Percentiles rank a stretch among this genome's conserved stretches.
These are phyloP conservation scores for Pogonocichla stellata DNA, from an alignment of 2,113 vertebrate species.

Conservation along the genomic window DNA sequence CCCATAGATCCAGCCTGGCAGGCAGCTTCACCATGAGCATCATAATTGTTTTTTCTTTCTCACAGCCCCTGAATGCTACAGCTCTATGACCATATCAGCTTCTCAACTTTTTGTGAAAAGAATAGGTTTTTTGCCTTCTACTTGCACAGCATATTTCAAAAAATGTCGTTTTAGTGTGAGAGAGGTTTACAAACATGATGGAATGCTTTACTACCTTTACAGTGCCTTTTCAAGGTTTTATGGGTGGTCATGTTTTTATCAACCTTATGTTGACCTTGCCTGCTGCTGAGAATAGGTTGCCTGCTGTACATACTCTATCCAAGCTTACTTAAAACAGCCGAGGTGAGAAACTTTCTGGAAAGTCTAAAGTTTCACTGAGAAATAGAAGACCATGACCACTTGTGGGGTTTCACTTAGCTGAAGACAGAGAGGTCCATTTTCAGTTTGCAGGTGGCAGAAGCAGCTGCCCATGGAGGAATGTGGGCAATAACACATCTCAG, in stretches of 20 bases:
- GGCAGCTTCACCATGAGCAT: not conserved
- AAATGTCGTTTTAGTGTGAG: not conserved
- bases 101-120: not conserved
- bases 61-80: not conserved
- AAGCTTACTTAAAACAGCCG: not conserved
- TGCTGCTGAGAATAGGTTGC: not conserved
- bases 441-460: not conserved
- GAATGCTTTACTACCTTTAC: not conserved
- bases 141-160: not conserved
- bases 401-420: not conserved
- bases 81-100: not conserved
- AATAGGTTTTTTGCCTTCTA: not conserved
- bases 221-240: not conserved
- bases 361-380: not conserved
- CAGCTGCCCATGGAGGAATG: fast-evolving
- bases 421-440: not conserved
- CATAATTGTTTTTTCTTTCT: not conserved
- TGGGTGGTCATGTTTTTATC: not conserved
- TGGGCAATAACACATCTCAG: not conserved
- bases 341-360: not conserved
- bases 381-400: not conserved
- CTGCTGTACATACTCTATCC: not conserved
- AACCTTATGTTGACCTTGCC: not conserved
- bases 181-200: not conserved
- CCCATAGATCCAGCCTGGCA: not conserved